Base-by-base conservation (phyloP, 1,140 invertebrate genomes). In the Drosophila busckii region DNA sequence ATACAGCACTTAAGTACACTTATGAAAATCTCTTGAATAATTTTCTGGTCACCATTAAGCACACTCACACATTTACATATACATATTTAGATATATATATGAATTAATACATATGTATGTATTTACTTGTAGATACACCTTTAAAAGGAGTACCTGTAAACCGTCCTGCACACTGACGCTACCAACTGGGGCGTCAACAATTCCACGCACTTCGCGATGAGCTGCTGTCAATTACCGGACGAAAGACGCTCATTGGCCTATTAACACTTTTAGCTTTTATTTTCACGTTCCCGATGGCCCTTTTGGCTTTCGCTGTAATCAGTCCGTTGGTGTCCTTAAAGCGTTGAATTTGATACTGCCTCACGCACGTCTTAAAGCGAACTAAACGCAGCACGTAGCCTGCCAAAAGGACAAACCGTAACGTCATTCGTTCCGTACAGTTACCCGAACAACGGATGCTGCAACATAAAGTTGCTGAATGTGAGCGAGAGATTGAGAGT, bases 341-440 rank as follows among this genome's bases (percentile, higher is more conserved):
- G 48, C 32, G 35, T 17, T 35, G 22, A 42, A 26, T 41, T n/a
- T 53, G 67, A 68, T 78, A 59, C 50, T 73, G 75, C 75, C 75
- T 75, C 73, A 80, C 75, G 73, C 73, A 69, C 73, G 73, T 65
- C 73, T 58, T 55, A 66, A 82, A 68, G 35, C 75, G 69, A 80
- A 80, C 73, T 80, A 62, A 78, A 78, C 61, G 48, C 42, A 62
- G 62, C 26, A 66, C 68, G 68, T 58, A 82, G 63, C 64, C 64
- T 69, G 64, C 50, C 28, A 73, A 78, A 80, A 80, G 75, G 73
- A 80, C 75, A 80, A 55, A 67, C 53, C 45, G 37, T 28, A n/a
- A n/a, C n/a, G n/a, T n/a, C n/a, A n/a, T n/a, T n/a, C n/a, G n/a
- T n/a, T n/a, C n/a, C n/a, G n/a, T n/a, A n/a, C n/a, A n/a, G n/a